Evolutionary conservation across 2,797 vertebrate species (phyloP), one percentile per base, ranked within the genome.

Genomic region (Diceros bicornis): DNA sequence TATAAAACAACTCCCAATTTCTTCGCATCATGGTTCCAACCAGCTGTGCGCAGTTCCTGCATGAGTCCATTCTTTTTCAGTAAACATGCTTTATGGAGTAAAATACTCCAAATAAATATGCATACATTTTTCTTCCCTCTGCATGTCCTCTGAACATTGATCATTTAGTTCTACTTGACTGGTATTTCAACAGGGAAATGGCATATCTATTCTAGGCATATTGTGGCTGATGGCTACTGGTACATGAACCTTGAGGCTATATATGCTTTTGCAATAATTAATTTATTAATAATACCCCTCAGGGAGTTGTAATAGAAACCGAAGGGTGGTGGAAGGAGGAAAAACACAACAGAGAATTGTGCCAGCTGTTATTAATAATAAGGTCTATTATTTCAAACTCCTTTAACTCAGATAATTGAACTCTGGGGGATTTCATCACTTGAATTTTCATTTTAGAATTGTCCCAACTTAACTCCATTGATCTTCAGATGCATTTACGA

Each of bases 141-240:
- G 57, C 69, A 25, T 88, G 44, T 94, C 89, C 41, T 69, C 50
- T 86, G 83, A 90, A 77, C 52, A 47, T 44, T 95, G 95, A 94
- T 97, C 78, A 85, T 52, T 79, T 97, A 97, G 84, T 97, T 97
- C 96, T 96, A 29, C 23, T 55, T 95, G 91, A 97, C 27, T 82
- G 66, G 37, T 91, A 55, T 96, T 97, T 97, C 91, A 97, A 13
- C 4, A 61, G 25, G 75, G 87, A 97, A 96, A 97, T 68, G 91
- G 50, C n/a, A 77, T 95, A 90, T 82, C 68, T 97, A 81, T 96
- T 78, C 69, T 13, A 93, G 34, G 20, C 27, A 71, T 52, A 50
- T 66, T 92, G 85, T 92, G 90, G 13, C 41, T 95, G 97, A 97
- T 81, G 82, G 74, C 81, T 91, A 8, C 1, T 92, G 1, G 2